Percentiles rank a stretch among this genome's conserved stretches.
Conservation (phyloP, 2,888 invertebrate genomes). For the Argyra leucocephala region DNA sequence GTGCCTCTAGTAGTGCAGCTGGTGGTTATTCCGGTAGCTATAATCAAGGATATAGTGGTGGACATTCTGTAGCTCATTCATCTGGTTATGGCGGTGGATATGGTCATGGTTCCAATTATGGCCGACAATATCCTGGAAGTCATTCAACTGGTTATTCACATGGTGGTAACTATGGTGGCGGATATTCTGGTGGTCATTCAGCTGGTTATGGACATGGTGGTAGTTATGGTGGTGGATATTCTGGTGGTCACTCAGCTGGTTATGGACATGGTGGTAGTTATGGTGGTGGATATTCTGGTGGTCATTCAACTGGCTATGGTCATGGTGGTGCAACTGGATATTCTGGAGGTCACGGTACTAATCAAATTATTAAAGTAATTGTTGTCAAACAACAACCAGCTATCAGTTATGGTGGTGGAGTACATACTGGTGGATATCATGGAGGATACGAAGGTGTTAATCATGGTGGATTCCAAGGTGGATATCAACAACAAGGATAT, state of each 20-base stretch:
- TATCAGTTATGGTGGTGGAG: slow-evolving; percentile 9
- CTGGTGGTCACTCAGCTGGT: not conserved
- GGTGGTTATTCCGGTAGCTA: too few species aligned
- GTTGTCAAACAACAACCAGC: slow-evolving; percentile 17
- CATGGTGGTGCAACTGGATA: slow-evolving; percentile 10
- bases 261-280: not conserved
- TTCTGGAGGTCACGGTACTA: slow-evolving; percentile 17
- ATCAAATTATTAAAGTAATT: slow-evolving; percentile 20
- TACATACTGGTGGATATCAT: not conserved
- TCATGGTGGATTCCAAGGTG: not conserved
- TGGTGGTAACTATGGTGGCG: not conserved
- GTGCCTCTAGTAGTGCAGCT: too few species aligned
- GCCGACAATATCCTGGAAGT: too few species aligned
- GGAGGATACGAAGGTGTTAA: not conserved
- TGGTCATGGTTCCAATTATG: too few species aligned
- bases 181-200: not conserved
- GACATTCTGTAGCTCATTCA: too few species aligned
- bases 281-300: not conserved
- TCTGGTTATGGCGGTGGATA: too few species aligned
- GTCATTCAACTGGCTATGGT: not conserved
- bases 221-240: not conserved
- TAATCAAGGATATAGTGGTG: too few species aligned
- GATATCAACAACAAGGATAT: too few species aligned
- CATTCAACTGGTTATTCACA: not conserved
- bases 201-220: not conserved